Evolutionary conservation across 30 jellyfish, hydroid and myxozoan species (phyloP).

Genomic region (Sanderia malayensis): DNA sequence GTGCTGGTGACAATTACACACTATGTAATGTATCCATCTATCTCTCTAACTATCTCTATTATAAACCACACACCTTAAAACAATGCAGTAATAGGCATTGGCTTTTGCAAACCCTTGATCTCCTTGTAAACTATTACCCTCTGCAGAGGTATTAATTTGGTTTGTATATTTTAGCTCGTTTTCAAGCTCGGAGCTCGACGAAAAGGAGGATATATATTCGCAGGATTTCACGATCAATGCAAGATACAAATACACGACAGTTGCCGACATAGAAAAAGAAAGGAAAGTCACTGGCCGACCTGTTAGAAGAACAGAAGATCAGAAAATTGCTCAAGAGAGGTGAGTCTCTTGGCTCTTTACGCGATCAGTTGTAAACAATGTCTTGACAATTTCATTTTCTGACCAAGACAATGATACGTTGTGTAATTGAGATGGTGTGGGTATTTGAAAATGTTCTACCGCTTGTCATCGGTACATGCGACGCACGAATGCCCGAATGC

Average conservation of each 20-base stretch:
- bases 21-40: no score
- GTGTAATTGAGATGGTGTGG: background rate
- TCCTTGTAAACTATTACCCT: no score
- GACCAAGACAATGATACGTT: background rate
- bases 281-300: background rate
- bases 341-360: background rate
- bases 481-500: no score
- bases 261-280: background rate
- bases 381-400: background rate
- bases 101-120: no score
- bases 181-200: background rate
- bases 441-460: background rate
- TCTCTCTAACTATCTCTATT: no score
- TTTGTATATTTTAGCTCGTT: background rate
- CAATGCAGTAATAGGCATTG: no score
- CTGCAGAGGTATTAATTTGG: no score
- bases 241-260: conserved; percentile 3
- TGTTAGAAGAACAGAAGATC: background rate
- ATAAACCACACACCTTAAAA: no score
- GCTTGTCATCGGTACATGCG: no score
- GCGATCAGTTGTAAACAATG: background rate
- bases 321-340: background rate
- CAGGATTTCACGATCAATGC: background rate
- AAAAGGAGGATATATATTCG: background rate
- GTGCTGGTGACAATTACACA: background rate